A percentile compares a stretch with the other conserved stretches of the same genome.
Evolutionary conservation across 2,113 vertebrate genomes (phyloP).

Genomic region (human (Homo sapiens)): GRCh38 chrX:33112501-33113000

Average conservation of each 20-base stretch:
- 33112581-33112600: not conserved
- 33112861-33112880: too few relatives aligned
- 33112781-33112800: conserved; percentile 52
- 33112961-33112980: conserved; percentile 34
- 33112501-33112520: conserved; percentile 16
- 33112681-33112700: conserved; percentile 62
- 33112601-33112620: conserved; percentile 34
- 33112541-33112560: conserved; percentile 9
- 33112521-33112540: conserved; percentile 42
- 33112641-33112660: conserved; percentile 49
- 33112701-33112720: conserved; percentile 62
- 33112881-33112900: too few relatives aligned
- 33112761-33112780: conserved; percentile 37
- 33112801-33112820: too few relatives aligned
- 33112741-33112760: conserved; percentile 56
- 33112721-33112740: conserved; percentile 51
- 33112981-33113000: conserved; percentile 41
- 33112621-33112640: conserved; percentile 24
- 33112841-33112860: too few relatives aligned
- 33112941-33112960: too few relatives aligned
- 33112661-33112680: conserved; percentile 40
- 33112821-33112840: too few relatives aligned
- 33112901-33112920: too few relatives aligned
- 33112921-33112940: too few relatives aligned
- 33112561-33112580: not conserved